Base-by-base conservation (phyloP, 2,797 vertebrate species). In the Alca torda region DNA sequence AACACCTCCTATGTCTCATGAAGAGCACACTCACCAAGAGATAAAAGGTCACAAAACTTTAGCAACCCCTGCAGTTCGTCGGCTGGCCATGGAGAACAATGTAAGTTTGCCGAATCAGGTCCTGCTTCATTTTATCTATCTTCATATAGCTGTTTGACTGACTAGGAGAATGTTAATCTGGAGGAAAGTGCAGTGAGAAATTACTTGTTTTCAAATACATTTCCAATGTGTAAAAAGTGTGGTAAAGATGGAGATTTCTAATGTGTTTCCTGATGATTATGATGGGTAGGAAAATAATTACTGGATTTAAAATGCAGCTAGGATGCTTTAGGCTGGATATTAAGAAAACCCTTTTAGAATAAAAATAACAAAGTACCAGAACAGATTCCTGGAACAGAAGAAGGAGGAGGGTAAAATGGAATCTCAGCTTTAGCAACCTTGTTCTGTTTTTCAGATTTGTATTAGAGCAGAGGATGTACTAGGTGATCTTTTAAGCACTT, bases 1-100 rank as follows among this genome's bases (percentile, higher is more conserved):
- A 97, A 99, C 99, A 1, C 99, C 99, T 5, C 99, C 99, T 15
- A 98, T 99, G 97, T 99, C 99, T 25, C 99, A 98, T 26, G 99
- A 99, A 67, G 99, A 99, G 45, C 99, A 99, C 97, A 99, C 99
- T 16, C 99, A 99, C 97, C 99, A 99, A 89, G 99, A 99, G 92
- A 99, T 99, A 95, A 99, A 99, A 95, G 99, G 99, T 53, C 99
- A 98, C 64, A 99, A 99, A 97, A 99, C 99, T 1, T 98, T 99
- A 96, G 99, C 99, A 90, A 99, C 99, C 1, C 99, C 99, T 20
- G 99, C 99, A 7, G 99, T 99, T 53, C 98, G 99, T 56, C 98
- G 99, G 43, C 98, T 99, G 33, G 99, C 99, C 88, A 99, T 99
- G 98, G 99, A 99, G 98, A 99, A 99, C 97, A 99, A 99, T 26